Evolutionary conservation across 2,113 vertebrate species (phyloP), one percentile per base, ranked within the genome.

Genomic region (Thalassoma bifasciatum): DNA sequence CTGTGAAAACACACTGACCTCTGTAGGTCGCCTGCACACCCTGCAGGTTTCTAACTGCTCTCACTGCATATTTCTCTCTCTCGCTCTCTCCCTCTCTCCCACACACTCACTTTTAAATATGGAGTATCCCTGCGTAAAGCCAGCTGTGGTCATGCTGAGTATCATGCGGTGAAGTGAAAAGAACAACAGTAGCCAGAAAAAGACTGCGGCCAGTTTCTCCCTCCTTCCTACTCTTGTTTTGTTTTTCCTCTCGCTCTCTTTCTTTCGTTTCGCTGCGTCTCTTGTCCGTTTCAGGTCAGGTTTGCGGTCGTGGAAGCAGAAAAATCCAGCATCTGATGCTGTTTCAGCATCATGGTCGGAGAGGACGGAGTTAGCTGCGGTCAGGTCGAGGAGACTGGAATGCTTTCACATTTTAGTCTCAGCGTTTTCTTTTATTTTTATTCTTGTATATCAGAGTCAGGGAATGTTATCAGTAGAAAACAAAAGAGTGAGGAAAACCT

Each of bases 151-250:
- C 17, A 7, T 75, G 64, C 83, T 78, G 59, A 84, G 78, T 75
- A 77, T 84, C 79, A 66, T 90, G 89, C 42, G 81, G 84, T 86
- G 66, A 81, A 72, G 75, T 5, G 12, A 68, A 80, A 81, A 88
- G 79, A 84, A 87, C 86, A 88, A 88, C 83, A 86, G 82, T 72
- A 85, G 84, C 87, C 86, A 81, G 86, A 89, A 92, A 92, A 91
- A 92, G 91, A 81, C 40, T 90, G 89, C 22, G 89, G 88, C 54
- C 13, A 74, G 66, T 46, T 30, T 22, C 75, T 52, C 67, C 85
- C 63, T 64, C 21, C 74, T 56, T 40, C 62, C 64, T 47, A 0
- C 69, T 71, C 59, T 11, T 66, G 44, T 46, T 50, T 2, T 64
- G 17, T 74, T 49, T 74, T 66, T 44, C n/a, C 44, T 64, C 49